Evolutionary conservation across 1,140 invertebrate species (phyloP).

Genomic region (Sycophila sp.): DNA sequence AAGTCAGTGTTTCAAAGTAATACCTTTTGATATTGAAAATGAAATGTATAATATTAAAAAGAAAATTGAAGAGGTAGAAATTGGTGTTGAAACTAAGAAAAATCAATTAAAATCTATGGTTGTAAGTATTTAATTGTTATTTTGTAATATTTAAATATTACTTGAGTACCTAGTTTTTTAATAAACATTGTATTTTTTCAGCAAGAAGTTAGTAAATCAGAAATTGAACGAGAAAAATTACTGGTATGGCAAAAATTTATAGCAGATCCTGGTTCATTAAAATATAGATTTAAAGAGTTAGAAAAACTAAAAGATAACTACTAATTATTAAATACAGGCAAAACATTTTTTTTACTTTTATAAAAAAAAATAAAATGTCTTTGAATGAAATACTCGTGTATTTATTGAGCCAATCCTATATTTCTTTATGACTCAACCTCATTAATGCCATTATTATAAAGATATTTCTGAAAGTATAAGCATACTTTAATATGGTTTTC

Average conservation of each 20-base stretch:
- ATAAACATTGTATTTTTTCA: slow-evolving; percentile 38
- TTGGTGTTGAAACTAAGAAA: slow-evolving; percentile 42
- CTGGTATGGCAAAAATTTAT: slow-evolving; percentile 54
- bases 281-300: slow-evolving; percentile 49
- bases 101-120: slow-evolving; percentile 53
- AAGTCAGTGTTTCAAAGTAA: slow-evolving; percentile 48
- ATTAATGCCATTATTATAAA: too few relatives aligned
- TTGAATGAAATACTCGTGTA: too few relatives aligned
- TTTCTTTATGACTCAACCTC: too few relatives aligned
- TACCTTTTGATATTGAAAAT: slow-evolving; percentile 37
- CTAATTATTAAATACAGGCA: too few relatives aligned
- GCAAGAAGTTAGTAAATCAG: slow-evolving; percentile 47
- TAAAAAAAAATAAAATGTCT: neutral
- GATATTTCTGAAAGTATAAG: too few relatives aligned
- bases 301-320: slow-evolving; percentile 21
- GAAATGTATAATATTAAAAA: slow-evolving; percentile 43
- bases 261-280: slow-evolving; percentile 52
- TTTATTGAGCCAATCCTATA: too few relatives aligned
- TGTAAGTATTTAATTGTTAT: slow-evolving; percentile 44
- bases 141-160: slow-evolving; percentile 1
- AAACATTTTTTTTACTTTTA: too few relatives aligned
- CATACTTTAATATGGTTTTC: too few relatives aligned
- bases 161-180: too few relatives aligned
- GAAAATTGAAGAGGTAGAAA: slow-evolving; percentile 42
- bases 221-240: slow-evolving; percentile 51